Percentiles rank a stretch among this genome's conserved stretches.
These are phyloP conservation scores for Lithophane leautieri DNA, from an alignment of 2,888 invertebrate genomes.

Conservation along the genomic window DNA sequence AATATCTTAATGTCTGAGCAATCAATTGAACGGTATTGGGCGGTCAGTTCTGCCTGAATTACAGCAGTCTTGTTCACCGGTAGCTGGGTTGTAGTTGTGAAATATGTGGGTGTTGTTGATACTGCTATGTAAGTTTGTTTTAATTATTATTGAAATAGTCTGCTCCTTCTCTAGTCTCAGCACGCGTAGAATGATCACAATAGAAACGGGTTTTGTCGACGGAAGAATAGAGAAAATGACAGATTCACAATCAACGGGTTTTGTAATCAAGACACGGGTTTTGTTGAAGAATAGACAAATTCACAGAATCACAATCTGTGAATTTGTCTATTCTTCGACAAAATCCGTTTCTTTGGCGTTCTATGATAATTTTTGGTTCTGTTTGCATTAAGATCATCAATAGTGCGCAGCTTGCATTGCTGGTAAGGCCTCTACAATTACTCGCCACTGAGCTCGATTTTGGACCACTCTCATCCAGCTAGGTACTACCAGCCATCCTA, in stretches of 20 bases:
- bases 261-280: too few species aligned
- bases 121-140: constrained; percentile 47
- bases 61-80: constrained; percentile 32
- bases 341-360: neutral
- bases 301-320: too few species aligned
- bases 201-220: too few species aligned
- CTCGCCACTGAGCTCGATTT: neutral
- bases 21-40: constrained; percentile 48
- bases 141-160: neutral
- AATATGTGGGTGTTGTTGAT: constrained; percentile 54
- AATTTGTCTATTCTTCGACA: too few species aligned
- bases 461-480: neutral
- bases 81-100: constrained; percentile 16
- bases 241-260: too few species aligned
- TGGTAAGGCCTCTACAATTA: too few species aligned
- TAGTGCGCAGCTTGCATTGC: too few species aligned
- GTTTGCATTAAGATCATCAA: too few species aligned
- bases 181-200: too few species aligned
- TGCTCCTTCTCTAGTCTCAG: neutral
- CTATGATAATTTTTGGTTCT: neutral
- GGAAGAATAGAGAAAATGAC: too few species aligned
- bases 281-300: too few species aligned
- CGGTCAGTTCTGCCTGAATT: constrained; percentile 25
- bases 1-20: constrained; percentile 49
- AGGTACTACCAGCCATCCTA: neutral